These are phyloP conservation scores for Megaptera novaeangliae DNA, from an alignment of 2,113 vertebrate genomes.

Conservation along the genomic window DNA sequence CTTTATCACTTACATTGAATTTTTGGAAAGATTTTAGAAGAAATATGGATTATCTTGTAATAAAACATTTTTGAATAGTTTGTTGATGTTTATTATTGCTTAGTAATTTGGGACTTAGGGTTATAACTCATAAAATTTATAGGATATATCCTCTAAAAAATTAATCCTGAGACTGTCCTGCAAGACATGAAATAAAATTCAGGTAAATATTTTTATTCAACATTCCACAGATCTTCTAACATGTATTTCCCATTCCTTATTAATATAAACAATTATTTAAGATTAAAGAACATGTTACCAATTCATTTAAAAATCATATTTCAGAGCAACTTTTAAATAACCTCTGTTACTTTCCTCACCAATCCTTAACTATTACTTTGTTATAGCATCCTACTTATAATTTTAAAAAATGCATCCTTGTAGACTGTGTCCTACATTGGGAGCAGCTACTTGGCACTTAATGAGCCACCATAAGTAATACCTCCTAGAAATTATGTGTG, in stretches of 20 bases:
- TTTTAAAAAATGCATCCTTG: neutral
- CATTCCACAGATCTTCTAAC: neutral
- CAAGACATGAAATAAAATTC: slow-evolving; percentile 11
- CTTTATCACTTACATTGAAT: neutral
- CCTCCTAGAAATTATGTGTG: neutral
- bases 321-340: neutral
- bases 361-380: neutral
- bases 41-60: neutral
- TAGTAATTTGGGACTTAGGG: neutral
- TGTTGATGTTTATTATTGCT: neutral
- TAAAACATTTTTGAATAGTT: neutral
- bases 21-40: neutral
- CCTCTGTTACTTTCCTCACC: neutral
- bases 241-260: neutral
- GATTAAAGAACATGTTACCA: neutral
- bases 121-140: neutral
- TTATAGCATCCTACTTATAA: neutral
- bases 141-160: neutral
- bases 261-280: neutral
- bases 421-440: neutral
- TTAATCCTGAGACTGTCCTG: neutral
- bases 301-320: slow-evolving; percentile 19
- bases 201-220: neutral
- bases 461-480: neutral
- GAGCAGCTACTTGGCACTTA: neutral